A percentile compares a stretch with the other conserved stretches of the same genome.
Evolutionary conservation across 2,797 vertebrate genomes (phyloP).

Genomic region (Semotilus atromaculatus): DNA sequence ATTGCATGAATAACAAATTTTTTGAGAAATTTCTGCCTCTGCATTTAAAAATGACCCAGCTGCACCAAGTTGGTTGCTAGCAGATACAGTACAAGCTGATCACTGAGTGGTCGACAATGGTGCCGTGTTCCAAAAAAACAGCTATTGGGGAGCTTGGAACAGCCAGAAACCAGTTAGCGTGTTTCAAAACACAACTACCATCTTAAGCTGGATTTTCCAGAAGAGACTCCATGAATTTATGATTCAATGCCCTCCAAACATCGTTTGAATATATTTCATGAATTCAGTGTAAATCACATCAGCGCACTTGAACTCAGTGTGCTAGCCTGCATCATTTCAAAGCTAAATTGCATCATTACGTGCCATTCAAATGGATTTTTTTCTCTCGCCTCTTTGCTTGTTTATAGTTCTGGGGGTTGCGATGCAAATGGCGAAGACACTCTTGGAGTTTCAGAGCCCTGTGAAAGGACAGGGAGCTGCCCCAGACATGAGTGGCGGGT

Average conservation of each 20-base stretch:
- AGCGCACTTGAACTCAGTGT: slow-evolving; percentile 60
- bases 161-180: neutral
- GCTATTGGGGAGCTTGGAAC: neutral
- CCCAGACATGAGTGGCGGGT: slow-evolving; percentile 58
- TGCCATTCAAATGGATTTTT: slow-evolving; percentile 44
- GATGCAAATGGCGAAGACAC: slow-evolving; percentile 66
- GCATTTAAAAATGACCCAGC: neutral
- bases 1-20: neutral
- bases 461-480: slow-evolving; percentile 36
- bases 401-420: slow-evolving; percentile 54
- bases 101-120: neutral
- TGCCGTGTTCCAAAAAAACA: neutral
- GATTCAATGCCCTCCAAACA: slow-evolving; percentile 75
- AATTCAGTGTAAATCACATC: slow-evolving; percentile 74
- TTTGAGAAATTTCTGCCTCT: neutral
- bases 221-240: slow-evolving; percentile 59
- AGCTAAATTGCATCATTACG: slow-evolving; percentile 70
- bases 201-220: neutral
- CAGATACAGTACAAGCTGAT: neutral
- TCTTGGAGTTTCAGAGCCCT: slow-evolving; percentile 58
- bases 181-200: neutral
- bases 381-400: slow-evolving; percentile 42
- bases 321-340: slow-evolving; percentile 65
- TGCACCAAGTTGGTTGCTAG: neutral
- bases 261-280: slow-evolving; percentile 76